phyloP scores from a whole-genome alignment of 23 tunicate genomes.

The Corella eumyota region DNA sequence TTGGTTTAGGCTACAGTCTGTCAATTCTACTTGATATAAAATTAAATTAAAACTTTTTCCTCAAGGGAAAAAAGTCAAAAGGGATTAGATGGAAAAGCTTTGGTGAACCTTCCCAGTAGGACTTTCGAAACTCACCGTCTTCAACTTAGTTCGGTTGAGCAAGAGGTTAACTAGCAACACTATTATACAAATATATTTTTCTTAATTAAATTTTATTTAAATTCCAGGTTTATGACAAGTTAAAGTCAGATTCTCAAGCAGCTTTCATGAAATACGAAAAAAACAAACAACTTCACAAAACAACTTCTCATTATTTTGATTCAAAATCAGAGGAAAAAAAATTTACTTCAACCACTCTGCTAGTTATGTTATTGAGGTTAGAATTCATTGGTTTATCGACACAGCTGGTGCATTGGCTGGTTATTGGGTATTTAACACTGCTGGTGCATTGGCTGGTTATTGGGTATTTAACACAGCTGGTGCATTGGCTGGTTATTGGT shows the following conservation, averaged over 20 bases:
- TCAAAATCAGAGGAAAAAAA: constrained; percentile 10
- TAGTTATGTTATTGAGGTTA: constrained; percentile 69
- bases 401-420: no score
- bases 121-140: constrained; percentile 26
- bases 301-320: not conserved
- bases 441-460: no score
- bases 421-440: no score
- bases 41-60: no score
- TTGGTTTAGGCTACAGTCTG: no score
- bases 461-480: no score
- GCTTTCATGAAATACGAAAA: constrained; percentile 25
- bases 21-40: no score
- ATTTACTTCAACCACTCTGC: constrained; percentile 40
- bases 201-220: not conserved
- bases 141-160: constrained; percentile 43
- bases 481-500: no score
- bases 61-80: constrained; percentile 52
- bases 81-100: constrained; percentile 58
- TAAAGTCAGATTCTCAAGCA: constrained; percentile 43
- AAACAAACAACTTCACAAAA: not conserved
- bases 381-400: no score
- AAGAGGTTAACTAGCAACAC: no score
- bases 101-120: constrained; percentile 43
- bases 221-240: constrained; percentile 59
- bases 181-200: no score